Evolutionary conservation across 2,797 vertebrate genomes (phyloP).

Genomic region (Pseudotriccus pelzelni): DNA sequence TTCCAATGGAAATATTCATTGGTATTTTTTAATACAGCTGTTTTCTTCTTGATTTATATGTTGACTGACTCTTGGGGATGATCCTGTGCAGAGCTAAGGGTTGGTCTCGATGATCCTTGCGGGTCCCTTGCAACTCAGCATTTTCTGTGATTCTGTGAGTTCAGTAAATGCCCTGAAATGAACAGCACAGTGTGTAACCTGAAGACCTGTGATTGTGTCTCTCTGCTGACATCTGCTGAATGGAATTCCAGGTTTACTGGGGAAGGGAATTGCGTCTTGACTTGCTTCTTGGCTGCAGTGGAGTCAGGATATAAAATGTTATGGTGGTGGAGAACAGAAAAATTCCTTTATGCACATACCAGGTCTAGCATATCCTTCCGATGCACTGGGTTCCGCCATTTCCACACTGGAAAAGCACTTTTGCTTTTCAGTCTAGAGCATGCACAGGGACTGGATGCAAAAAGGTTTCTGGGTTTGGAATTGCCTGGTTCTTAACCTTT

Average conservation of each 20-base stretch:
- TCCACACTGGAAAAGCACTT: not conserved
- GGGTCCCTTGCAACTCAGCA: not conserved
- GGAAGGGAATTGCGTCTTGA: not conserved
- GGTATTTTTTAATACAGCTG: not conserved
- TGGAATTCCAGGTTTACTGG: slow-evolving; percentile 2
- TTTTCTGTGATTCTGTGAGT: not conserved
- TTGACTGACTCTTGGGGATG: not conserved
- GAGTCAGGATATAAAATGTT: not conserved
- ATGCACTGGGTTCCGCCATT: not conserved
- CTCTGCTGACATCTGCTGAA: slow-evolving; percentile 1
- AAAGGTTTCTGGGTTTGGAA: not conserved
- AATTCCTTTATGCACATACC: not conserved
- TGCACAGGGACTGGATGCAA: not conserved
- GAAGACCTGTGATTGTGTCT: accelerated
- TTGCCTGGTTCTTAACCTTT: not conserved
- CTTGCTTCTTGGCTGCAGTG: not conserved
- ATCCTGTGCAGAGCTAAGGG: not conserved
- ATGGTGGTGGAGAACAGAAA: not conserved
- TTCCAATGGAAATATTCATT: not conserved
- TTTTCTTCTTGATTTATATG: not conserved
- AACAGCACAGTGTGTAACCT: not conserved
- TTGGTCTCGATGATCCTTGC: not conserved
- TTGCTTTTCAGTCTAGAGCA: not conserved
- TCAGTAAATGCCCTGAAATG: not conserved
- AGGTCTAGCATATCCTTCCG: not conserved